Base-by-base conservation (phyloP, 2,797 vertebrate genomes). In the Myripristis jacobus region DNA sequence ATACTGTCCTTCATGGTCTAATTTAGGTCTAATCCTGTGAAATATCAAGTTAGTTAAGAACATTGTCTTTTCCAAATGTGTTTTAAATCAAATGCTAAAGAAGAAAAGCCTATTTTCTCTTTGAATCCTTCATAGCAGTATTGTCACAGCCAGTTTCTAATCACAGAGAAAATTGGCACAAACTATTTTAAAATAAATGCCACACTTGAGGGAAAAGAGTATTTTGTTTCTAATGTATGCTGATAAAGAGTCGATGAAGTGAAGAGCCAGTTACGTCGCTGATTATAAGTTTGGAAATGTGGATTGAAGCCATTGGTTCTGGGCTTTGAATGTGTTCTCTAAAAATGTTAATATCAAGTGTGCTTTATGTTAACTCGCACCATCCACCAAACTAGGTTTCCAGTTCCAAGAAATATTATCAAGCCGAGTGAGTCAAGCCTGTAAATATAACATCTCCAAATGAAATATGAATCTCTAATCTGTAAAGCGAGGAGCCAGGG, bases 401-500 rank as follows among this genome's bases (percentile, higher is more conserved):
- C 15, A 57, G 19, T 66, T 64, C 13, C 24, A 46, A 51, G 24
- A 74, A 74, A 74, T 47, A 64, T 61, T 51, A 54, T 59, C 41
- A 12, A 24, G 21, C 50, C 51, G 22, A 19, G 51, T 72, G 43
- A 65, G 66, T 79, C 58, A 2, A 64, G 22, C 62, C 48, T 73
- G 71, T 73, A 81, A 85, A 88, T 73, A 70, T 58, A 78, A 79
- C 58, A 43, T 57, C 62, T 75, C 61, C 64, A 73, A 79, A 72
- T 82, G 46, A 86, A 88, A 86, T 73, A 84, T 87, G 56, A 87
- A 88, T 80, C 70, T 79, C 47, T 70, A 77, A 89, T 85, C 70
- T 72, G 25, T 52, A 75, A 82, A 79, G 84, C 21, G 51, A 70
- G 65, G 59, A 84, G 74, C 76, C 64, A 68, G 21, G 54, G 74